Evolutionary conservation across 2,888 invertebrate genomes (phyloP).

Genomic region (Macrosoma leucophasiata): DNA sequence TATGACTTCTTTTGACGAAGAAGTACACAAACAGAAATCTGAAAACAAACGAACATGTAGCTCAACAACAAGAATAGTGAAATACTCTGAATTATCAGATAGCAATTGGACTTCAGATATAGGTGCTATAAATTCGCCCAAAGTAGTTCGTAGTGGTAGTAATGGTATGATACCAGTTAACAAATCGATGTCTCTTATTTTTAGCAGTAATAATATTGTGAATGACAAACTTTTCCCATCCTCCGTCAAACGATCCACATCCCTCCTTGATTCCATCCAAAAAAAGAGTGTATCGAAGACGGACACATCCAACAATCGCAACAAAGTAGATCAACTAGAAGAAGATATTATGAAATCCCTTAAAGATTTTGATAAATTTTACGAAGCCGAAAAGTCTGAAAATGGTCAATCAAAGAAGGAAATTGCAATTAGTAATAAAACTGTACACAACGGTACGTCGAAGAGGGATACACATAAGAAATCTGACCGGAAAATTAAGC

Average conservation of each 20-base stretch:
- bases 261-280: conserved; percentile 72
- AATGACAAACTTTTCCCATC: conserved; percentile 66
- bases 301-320: conserved; percentile 54
- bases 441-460: conserved; percentile 38
- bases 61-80: conserved; percentile 65
- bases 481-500: conserved; percentile 50
- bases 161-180: conserved; percentile 63
- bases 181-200: conserved; percentile 74
- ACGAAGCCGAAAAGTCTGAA: conserved; percentile 57
- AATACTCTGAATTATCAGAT: conserved; percentile 49
- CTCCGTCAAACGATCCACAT: conserved; percentile 74
- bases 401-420: conserved; percentile 43
- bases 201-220: conserved; percentile 71
- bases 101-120: conserved; percentile 49
- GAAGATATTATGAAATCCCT: conserved; percentile 69
- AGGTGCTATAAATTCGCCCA: conserved; percentile 53
- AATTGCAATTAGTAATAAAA: conserved; percentile 34
- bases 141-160: conserved; percentile 38
- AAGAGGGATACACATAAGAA: conserved; percentile 48
- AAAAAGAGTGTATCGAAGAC: conserved; percentile 50
- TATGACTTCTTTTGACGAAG: conserved; percentile 80
- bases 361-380: conserved; percentile 68
- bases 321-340: conserved; percentile 65
- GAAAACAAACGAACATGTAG: conserved; percentile 66
- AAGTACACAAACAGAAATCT: conserved; percentile 62